Conservation (phyloP, 2,113 vertebrate genomes). For the Alouatta palliata region DNA sequence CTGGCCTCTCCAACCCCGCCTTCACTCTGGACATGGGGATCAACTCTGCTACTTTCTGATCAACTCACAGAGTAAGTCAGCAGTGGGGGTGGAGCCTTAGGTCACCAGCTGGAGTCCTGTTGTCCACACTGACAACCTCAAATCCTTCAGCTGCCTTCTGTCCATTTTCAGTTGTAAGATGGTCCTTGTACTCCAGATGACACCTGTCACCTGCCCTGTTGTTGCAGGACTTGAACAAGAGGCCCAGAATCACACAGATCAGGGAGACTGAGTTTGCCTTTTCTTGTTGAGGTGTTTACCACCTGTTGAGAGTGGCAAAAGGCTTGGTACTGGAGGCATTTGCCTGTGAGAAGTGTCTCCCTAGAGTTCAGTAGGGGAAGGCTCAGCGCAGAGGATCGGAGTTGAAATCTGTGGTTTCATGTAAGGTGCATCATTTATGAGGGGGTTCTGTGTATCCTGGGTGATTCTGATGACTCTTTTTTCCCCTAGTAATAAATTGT, state of each 20-base stretch:
- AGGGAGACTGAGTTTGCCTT: neutral
- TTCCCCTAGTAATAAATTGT: neutral
- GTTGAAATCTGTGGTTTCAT: neutral
- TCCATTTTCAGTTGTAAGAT: neutral
- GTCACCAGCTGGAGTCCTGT: neutral
- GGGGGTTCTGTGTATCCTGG: neutral
- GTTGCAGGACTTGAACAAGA: neutral
- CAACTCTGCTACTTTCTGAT: neutral
- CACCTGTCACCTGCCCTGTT: neutral
- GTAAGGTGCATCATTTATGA: neutral
- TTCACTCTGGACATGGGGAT: neutral
- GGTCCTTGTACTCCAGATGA: neutral
- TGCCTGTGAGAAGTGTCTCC: neutral
- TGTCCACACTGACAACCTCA: neutral
- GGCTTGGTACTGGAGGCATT: neutral
- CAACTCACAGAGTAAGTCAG: neutral
- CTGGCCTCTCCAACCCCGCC: neutral
- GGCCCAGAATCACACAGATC: neutral
- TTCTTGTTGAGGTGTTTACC: rapidly evolving
- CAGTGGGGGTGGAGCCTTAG: rapidly evolving
- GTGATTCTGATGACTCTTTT: rapidly evolving
- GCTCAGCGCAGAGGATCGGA: neutral
- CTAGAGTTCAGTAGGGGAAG: neutral
- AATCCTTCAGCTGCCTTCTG: neutral
- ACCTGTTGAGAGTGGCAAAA: neutral